Conservation (phyloP, 2,113 vertebrate species). For the Malaclemys terrapin region DNA sequence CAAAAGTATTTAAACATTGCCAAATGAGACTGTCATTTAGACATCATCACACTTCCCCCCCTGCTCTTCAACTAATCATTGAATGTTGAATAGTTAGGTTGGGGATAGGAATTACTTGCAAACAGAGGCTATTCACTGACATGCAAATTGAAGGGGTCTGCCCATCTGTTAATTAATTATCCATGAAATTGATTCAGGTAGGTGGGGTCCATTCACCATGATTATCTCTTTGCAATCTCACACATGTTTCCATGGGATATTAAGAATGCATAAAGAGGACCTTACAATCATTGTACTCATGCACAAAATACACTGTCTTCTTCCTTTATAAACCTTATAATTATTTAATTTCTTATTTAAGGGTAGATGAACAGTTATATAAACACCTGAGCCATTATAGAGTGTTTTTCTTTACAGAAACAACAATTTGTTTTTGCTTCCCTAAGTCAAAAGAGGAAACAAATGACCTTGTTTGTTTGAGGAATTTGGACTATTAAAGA, state of each 20-base stretch:
- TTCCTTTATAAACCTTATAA: neutral
- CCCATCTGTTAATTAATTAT: neutral
- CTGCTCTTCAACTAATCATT: neutral
- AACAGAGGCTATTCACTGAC: neutral
- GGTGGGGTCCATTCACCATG: neutral
- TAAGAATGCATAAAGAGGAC: neutral
- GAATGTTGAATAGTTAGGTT: neutral
- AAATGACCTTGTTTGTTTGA: constrained; percentile 35
- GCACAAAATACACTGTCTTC: neutral
- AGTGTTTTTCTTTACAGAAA: neutral
- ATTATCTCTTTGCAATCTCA: neutral
- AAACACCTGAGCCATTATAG: neutral
- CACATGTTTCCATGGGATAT: neutral
- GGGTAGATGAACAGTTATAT: neutral
- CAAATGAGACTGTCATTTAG: neutral
- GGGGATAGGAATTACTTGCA: neutral
- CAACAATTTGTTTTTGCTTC: neutral
- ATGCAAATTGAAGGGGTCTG: neutral
- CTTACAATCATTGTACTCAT: neutral
- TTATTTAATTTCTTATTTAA: neutral
- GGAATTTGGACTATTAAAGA: neutral
- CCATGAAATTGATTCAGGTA: neutral
- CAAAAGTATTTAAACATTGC: neutral
- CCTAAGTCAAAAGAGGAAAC: neutral
- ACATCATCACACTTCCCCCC: neutral